Base-by-base conservation (phyloP, 2,797 vertebrate species). In the Darevskia nairensis region DNA sequence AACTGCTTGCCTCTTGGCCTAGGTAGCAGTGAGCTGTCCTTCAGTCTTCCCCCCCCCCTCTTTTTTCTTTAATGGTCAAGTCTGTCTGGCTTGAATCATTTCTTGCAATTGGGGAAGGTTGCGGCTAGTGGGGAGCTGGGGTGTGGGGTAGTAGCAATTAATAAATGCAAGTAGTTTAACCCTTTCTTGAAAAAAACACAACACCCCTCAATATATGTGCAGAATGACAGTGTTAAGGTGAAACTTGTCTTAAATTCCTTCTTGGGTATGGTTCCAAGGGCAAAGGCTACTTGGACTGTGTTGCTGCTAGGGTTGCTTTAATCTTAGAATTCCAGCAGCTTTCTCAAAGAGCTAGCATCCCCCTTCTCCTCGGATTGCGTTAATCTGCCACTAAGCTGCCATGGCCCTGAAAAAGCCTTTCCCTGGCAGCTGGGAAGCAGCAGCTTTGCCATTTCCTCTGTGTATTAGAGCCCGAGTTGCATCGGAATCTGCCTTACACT, bases 331-430 rank as follows among this genome's bases (percentile, higher is more conserved):
- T 41, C 21, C 39, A 27, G n/a, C 41, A 41, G 23, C 21, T 41
- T 66, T 44, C 69, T 64, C n/a, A 50, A 10, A 80, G 6, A 59
- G 25, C 44, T 25, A 59, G 32, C 19, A 41, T 74, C 69, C 81
- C 27, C 11, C 71, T 61, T 55, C 75, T 39, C 41, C 41, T 23
- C 8, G 32, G 74, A 75, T 80, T 84, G 59, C 27, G 41, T 66
- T 90, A 90, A 90, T 87, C 81, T 75, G 41, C 82, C 27, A 15
- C 11, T 87, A 87, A 90, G 32, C 76, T 87, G 68, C 68, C 19
- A 5, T 15, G 71, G 32, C 76, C 25, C 35, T 35, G 19, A 35
- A 50, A 64, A 29, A 32, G 15, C 8, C 35, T 77, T n/a, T 29
- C 15, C 27, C 29, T 68, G 55, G 68, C 68, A 80, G 69, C 39